These are phyloP conservation scores for Euthynnus affinis DNA, from an alignment of 2,797 vertebrate genomes.

Conservation along the genomic window DNA sequence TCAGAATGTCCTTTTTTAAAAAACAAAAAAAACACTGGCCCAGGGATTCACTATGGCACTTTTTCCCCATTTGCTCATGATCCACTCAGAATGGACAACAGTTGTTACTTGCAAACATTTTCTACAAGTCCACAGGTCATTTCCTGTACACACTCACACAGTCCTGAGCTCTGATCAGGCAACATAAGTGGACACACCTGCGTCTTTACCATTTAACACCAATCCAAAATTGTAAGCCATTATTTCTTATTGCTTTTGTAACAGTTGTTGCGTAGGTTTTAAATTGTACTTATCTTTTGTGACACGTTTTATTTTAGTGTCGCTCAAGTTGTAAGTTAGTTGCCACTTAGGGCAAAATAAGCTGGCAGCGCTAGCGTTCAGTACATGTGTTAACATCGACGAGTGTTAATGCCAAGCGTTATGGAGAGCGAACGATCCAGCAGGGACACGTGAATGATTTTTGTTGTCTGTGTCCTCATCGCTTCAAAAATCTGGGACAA, in stretches of 20 bases:
- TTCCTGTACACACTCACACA: background rate
- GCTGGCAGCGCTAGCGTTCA: slow-evolving; percentile 11
- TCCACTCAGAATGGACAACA: no score
- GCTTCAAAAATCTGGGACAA: slow-evolving; percentile 70
- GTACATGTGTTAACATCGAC: slow-evolving; percentile 44
- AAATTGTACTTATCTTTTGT: background rate
- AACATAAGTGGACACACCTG: background rate
- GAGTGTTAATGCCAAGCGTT: slow-evolving; percentile 56
- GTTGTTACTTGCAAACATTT: no score
- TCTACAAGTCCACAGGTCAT: no score
- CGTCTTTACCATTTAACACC: no score
- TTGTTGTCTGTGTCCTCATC: slow-evolving; percentile 58
- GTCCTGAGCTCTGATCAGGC: background rate
- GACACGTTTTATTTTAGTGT: slow-evolving; percentile 17
- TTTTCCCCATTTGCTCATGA: no score
- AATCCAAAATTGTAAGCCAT: background rate
- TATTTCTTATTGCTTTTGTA: background rate
- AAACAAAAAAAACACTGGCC: no score
- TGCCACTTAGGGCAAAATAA: slow-evolving; percentile 17
- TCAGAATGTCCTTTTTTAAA: no score
- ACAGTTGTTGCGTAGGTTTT: background rate
- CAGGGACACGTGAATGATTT: slow-evolving; percentile 52
- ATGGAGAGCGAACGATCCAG: slow-evolving; percentile 68
- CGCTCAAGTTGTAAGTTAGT: slow-evolving; percentile 1
- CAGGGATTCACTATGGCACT: no score